A percentile compares a stretch with the other conserved stretches of the same genome.
Evolutionary conservation across 2,113 vertebrate species (phyloP).

Genomic region (Paramormyrops kingsleyae): DNA sequence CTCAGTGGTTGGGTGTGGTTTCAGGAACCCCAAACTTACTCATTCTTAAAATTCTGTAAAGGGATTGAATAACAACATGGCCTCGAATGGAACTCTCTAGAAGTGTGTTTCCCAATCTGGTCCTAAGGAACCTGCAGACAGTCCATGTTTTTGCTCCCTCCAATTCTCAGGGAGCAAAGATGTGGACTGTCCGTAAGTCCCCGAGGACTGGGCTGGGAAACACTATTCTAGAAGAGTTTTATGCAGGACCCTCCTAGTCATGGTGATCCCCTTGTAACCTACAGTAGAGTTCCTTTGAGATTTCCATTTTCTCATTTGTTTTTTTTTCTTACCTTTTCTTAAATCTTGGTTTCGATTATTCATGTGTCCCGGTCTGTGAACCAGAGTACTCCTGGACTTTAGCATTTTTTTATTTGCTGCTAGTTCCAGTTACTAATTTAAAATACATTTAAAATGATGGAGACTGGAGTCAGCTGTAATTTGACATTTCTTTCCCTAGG

Average conservation of each 20-base stretch:
- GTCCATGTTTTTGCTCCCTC: no score
- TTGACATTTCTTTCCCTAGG: conserved; percentile 53
- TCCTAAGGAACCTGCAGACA: no score
- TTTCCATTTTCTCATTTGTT: neutral
- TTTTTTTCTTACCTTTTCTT: neutral
- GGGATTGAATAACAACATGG: neutral
- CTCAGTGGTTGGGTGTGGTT: neutral
- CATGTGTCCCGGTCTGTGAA: neutral
- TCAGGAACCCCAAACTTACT: neutral
- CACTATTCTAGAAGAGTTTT: neutral
- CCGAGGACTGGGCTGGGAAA: neutral
- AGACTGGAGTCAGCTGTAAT: neutral
- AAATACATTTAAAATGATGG: neutral
- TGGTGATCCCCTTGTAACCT: neutral
- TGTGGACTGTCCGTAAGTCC: neutral
- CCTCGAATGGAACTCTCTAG: neutral
- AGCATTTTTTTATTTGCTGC: neutral
- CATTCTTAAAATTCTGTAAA: neutral
- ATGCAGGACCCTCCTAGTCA: neutral
- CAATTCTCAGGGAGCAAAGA: neutral
- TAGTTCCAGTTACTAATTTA: neutral
- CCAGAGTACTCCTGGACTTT: neutral
- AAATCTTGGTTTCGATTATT: neutral
- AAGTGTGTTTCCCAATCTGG: neutral
- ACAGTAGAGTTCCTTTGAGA: neutral